These are phyloP conservation scores for Crambe crambe DNA, from an alignment of 37 sponge, comb jelly and placozoan genomes.

Conservation along the genomic window DNA sequence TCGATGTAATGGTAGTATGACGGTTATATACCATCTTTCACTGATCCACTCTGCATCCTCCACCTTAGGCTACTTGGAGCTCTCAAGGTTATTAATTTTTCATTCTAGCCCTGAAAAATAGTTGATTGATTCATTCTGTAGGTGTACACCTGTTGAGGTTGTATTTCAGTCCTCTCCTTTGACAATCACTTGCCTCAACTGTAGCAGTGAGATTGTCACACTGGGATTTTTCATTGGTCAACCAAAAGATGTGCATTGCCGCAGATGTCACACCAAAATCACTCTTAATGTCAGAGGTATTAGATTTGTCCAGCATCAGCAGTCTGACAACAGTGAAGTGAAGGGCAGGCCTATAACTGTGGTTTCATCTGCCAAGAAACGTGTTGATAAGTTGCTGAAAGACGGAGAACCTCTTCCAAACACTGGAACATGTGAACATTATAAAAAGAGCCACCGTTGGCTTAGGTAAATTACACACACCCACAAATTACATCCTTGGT, in stretches of 20 bases:
- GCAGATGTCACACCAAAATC: slow-evolving; percentile 50
- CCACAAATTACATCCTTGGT: not conserved
- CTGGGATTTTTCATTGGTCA: slow-evolving; percentile 53
- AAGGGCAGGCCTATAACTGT: not conserved
- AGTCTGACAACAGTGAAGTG: not conserved
- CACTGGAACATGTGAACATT: slow-evolving; percentile 73
- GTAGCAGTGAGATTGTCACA: slow-evolving; percentile 19
- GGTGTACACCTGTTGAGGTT: slow-evolving; percentile 51
- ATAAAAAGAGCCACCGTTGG: slow-evolving; percentile 87
- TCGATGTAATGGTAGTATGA: slow-evolving; percentile 10
- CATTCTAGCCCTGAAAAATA: too few species aligned
- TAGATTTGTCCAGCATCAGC: slow-evolving; percentile 56
- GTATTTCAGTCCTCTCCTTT: slow-evolving; percentile 37
- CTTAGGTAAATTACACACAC: slow-evolving; percentile 54
- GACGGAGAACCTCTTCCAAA: slow-evolving; percentile 75
- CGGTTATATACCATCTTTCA: slow-evolving; percentile 17
- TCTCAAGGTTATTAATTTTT: slow-evolving; percentile 2
- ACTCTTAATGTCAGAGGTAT: slow-evolving; percentile 16
- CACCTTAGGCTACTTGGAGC: slow-evolving; percentile 38
- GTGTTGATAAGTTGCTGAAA: not conserved
- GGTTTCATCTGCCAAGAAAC: not conserved
- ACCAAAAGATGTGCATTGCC: slow-evolving; percentile 45
- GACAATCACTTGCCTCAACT: slow-evolving; percentile 50
- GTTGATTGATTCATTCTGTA: too few species aligned
- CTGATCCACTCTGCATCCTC: slow-evolving; percentile 29